Conservation (phyloP, 2,888 invertebrate species). For the Fragum sueziense region DNA sequence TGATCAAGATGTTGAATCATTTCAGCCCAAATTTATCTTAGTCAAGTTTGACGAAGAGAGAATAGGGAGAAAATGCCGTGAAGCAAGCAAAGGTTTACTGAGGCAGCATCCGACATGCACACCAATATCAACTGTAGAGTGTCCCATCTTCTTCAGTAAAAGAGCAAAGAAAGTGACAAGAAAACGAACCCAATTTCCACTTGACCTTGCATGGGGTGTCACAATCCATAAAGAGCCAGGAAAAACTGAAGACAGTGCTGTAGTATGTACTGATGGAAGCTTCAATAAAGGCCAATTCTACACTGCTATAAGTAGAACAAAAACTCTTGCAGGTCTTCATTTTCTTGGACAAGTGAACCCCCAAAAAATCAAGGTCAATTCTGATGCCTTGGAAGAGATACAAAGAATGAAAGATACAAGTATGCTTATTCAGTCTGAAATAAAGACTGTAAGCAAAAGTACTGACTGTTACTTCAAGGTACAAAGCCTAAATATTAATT, state of each 20-base stretch:
- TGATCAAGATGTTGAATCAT: conserved; percentile 13
- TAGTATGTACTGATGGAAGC: conserved; percentile 21
- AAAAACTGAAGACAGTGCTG: conserved; percentile 42
- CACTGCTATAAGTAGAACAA: conserved; percentile 42
- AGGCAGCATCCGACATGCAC: conserved; percentile 4
- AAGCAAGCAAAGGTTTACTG: background rate
- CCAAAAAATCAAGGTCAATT: conserved; percentile 29
- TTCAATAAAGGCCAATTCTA: conserved; percentile 35
- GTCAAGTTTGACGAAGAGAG: conserved; percentile 30
- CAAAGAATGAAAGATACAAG: background rate
- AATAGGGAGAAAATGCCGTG: background rate
- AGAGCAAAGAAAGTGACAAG: conserved; percentile 31
- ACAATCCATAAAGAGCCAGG: conserved; percentile 51
- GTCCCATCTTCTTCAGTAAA: conserved; percentile 12
- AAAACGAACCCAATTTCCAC: conserved; percentile 42
- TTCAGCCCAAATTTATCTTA: conserved; percentile 31
- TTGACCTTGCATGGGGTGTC: conserved; percentile 39
- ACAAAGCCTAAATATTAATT: conserved; percentile 5
- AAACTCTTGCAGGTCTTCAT: conserved; percentile 22
- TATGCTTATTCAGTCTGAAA: background rate
- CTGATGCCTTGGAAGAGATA: conserved; percentile 9
- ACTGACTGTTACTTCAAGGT: background rate
- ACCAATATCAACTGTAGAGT: conserved; percentile 29
- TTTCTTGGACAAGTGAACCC: conserved; percentile 16
- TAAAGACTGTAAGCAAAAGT: background rate